A percentile compares a stretch with the other conserved stretches of the same genome.
Conservation (phyloP, 2,797 vertebrate genomes). For the Neosalanx taihuensis region DNA sequence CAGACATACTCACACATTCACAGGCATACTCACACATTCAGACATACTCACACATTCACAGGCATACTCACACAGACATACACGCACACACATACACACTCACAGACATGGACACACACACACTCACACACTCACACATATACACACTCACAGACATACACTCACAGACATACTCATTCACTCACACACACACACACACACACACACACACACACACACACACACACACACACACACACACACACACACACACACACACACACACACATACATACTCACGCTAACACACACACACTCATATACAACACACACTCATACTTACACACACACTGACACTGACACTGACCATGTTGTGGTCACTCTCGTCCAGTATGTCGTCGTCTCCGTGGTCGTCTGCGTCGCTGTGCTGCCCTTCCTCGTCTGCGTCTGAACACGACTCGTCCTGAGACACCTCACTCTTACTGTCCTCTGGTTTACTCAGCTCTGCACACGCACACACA, state of each 20-base stretch:
- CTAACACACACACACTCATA: constrained; percentile 6
- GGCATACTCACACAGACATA: no score
- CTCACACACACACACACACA: neutral
- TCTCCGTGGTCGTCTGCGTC: constrained; percentile 79
- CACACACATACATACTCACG: constrained; percentile 15
- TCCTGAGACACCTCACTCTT: constrained; percentile 79
- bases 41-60: neutral
- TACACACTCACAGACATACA: neutral
- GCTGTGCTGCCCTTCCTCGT: constrained; percentile 76
- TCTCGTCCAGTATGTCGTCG: constrained; percentile 73
- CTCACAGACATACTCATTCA: neutral
- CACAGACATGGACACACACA: neutral
- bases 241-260: constrained; percentile 1
- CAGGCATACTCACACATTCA: neutral
- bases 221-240: neutral
- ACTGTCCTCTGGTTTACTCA: constrained; percentile 77
- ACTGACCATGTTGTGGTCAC: constrained; percentile 82
- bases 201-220: neutral
- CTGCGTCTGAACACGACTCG: constrained; percentile 79
- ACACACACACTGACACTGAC: constrained; percentile 6
- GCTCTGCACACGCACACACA: constrained; percentile 57
- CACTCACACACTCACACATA: neutral
- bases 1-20: neutral
- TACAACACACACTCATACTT: constrained; percentile 1
- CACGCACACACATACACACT: neutral